Evolutionary conservation across 1,140 invertebrate species (phyloP), one percentile per base, ranked within the genome.

Genomic region (Diuraphis noxia): DNA sequence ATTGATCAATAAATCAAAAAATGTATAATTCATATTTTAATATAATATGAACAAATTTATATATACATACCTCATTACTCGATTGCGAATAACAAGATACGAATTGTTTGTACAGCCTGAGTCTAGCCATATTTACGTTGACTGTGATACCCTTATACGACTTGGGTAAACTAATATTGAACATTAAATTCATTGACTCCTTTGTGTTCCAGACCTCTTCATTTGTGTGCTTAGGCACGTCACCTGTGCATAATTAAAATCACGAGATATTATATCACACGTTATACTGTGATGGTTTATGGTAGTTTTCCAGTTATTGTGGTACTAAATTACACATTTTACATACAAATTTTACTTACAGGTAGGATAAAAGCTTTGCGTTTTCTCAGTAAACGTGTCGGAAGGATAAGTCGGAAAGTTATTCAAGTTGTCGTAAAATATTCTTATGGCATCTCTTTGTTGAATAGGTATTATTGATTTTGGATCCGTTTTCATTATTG

Each of bases 171-270:
- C 84, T 94, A 84, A 95, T 93, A 92, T 95, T 94, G 92, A 96
- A 95, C 91, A 94, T 93, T 92, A 96, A 94, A 92, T 95, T 95
- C 95, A 96, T 95, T 1, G 93, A 93, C 88, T 94, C 94, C 6
- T 94, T 94, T 63, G 95, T 94, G 25, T 93, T 93, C 95, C 95
- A 95, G 0, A 94, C 92, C 41, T 95, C 95, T 84, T 94, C 93
- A 82, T 95, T 95, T 17, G 95, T 95, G 92, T 95, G 95, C 91
- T 94, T 93, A 30, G 95, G 95, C 10, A 94, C 92, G 92, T 94
- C 94, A 94, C 95, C 95, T 95, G 41, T 25, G 34, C 43, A 34
- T n/a, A 79, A 19, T 25, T 34, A 49, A 46, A 79, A 81, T 38
- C 49, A 49, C 0, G 23, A 34, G 63, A 77, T 72, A 34, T 21